A percentile compares a stretch with the other conserved stretches of the same genome.
Evolutionary conservation across 2,888 invertebrate species (phyloP).

Genomic region (Podabrus alpinus): DNA sequence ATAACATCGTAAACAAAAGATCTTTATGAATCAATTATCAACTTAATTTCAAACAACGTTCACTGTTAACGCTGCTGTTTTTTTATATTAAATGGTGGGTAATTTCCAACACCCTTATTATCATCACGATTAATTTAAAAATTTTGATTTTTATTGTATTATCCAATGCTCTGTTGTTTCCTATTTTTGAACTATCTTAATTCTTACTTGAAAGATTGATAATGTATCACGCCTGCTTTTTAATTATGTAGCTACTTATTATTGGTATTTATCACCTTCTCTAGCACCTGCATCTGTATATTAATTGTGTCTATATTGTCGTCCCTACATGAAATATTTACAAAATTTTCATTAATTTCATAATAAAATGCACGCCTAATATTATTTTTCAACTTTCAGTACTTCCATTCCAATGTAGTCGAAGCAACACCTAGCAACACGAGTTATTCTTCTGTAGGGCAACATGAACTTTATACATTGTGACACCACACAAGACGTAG

Average conservation of each 20-base stretch:
- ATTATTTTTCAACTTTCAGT: conserved; percentile 7
- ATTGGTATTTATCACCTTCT: neutral
- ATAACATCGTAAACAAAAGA: neutral
- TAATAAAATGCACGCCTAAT: neutral
- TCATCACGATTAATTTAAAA: neutral
- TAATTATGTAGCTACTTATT: neutral
- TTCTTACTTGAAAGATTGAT: neutral
- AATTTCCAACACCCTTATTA: neutral
- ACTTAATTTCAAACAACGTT: neutral
- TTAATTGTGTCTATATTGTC: neutral
- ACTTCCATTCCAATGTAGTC: conserved; percentile 38
- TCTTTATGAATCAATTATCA: neutral
- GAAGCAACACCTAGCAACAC: conserved; percentile 54
- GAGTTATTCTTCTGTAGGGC: conserved; percentile 66
- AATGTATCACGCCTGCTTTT: neutral
- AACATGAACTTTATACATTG: conserved; percentile 71
- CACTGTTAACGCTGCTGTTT: neutral
- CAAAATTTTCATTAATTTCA: neutral
- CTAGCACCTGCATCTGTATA: neutral
- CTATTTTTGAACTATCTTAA: neutral
- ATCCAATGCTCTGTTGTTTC: neutral
- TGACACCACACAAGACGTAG: conserved; percentile 65
- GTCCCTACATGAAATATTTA: neutral
- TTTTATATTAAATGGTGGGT: neutral
- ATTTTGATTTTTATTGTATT: neutral